Conservation (phyloP, 1,140 invertebrate species). For the Zaprionus capensis region DNA sequence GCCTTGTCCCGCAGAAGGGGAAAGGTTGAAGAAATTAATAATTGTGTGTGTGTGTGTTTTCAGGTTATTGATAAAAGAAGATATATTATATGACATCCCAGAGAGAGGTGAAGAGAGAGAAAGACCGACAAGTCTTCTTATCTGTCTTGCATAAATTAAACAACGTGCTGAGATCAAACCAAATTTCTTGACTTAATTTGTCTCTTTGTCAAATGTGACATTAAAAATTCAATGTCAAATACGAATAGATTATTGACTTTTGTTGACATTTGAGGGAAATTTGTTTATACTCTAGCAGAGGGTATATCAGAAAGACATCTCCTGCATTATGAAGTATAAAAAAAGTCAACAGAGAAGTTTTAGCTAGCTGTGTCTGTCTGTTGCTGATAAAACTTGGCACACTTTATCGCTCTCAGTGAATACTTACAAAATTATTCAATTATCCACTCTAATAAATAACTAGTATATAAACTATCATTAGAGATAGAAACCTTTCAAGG, state of each 20-base stretch:
- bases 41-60: slow-evolving; percentile 11
- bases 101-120: not conserved
- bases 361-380: too few relatives aligned
- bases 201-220: slow-evolving; percentile 1
- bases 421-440: too few relatives aligned
- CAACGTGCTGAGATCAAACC: slow-evolving; percentile 1
- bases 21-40: not conserved
- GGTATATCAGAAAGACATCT: too few relatives aligned
- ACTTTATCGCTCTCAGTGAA: too few relatives aligned
- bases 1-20: not conserved
- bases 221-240: slow-evolving; percentile 6
- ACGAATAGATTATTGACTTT: not conserved
- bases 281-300: not conserved
- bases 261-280: slow-evolving; percentile 6
- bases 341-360: too few relatives aligned
- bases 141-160: not conserved
- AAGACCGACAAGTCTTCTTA: not conserved
- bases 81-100: not conserved
- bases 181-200: not conserved
- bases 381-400: too few relatives aligned
- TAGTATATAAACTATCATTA: too few relatives aligned
- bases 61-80: slow-evolving; percentile 4
- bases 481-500: too few relatives aligned
- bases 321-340: too few relatives aligned
- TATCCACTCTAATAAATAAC: too few relatives aligned